Base-by-base conservation (phyloP, 1,140 invertebrate genomes). In the Dufourea novaeangliae region DNA sequence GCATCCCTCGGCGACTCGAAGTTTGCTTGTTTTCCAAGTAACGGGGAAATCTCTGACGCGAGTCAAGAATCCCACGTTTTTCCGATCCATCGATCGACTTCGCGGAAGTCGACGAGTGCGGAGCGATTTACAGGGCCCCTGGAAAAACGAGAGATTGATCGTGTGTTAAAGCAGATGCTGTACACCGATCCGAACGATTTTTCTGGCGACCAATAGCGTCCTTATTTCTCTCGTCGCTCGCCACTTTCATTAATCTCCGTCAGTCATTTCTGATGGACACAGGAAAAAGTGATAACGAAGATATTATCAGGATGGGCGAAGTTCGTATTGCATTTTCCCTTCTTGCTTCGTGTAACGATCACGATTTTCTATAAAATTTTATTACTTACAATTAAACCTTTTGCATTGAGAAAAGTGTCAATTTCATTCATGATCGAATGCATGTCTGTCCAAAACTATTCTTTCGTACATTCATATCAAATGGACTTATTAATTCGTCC, bases 171-270 rank as follows among this genome's bases (percentile, higher is more conserved):
- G 76, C 59, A 80, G 66, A 80, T 59, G 66, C 62, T 79, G 56
- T 22, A 8, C 27, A 69, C 32, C 46, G 72, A 76, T 62, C 67
- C 52, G 32, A n/a, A 39, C 39, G 77, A 50, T 50, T 54, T 66
- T 67, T 50, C 52, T 50, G 34, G 39, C 37, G 17, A 57, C 22
- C 63, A 57, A 57, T n/a, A 22, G 22, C 70, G 54, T 61, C 56
- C 63, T 82, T 59, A 71, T 56, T 59, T 27, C 39, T 68, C 56
- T 78, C 57, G 70, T 83, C 81, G 59, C 41, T 56, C 20, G 34
- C 32, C 66, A 7, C 39, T 46, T 72, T 69, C 79, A 78, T 83
- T 83, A 82, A 83, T 83, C 81, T 71, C 20, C 54, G 81, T 77
- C 81, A 71, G 46, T 67, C 67, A 59, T 39, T 61, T 41, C 25